Evolutionary conservation across 2,888 invertebrate species (phyloP).

Genomic region (Ennomos quercinarius): DNA sequence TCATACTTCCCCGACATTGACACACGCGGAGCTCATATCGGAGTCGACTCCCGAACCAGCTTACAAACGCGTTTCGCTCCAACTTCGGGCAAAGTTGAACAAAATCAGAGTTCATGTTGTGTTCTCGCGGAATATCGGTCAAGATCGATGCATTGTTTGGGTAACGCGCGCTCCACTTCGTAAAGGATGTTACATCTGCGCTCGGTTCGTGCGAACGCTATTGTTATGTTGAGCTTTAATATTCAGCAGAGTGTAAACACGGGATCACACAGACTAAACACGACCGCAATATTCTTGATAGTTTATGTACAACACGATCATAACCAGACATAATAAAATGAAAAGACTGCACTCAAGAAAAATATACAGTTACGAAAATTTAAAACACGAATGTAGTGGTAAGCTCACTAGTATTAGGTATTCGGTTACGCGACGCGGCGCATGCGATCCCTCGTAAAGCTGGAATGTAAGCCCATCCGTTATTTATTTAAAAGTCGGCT

Average conservation of each 20-base stretch:
- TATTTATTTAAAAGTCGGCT: conserved; percentile 38
- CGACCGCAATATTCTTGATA: conserved; percentile 7
- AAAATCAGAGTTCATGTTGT: conserved; percentile 7
- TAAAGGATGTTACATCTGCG: conserved; percentile 7
- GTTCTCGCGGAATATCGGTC: conserved; percentile 26
- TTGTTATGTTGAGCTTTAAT: conserved; percentile 14
- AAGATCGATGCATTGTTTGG: conserved; percentile 20
- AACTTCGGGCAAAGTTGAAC: conserved; percentile 7
- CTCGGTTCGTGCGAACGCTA: conserved; percentile 9
- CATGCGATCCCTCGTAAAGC: conserved; percentile 15
- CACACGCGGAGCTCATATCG: conserved; percentile 51
- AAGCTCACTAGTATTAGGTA: too few relatives aligned
- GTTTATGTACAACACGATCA: conserved; percentile 5
- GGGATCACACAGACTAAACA: conserved; percentile 7
- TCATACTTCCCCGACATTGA: conserved; percentile 50
- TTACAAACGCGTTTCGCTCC: conserved; percentile 22
- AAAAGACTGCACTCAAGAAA: neutral
- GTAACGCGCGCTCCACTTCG: conserved; percentile 18
- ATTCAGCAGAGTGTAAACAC: conserved; percentile 9
- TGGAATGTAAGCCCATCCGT: conserved; percentile 24
- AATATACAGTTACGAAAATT: neutral
- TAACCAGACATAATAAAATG: conserved; percentile 12
- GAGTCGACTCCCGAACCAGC: conserved; percentile 19
- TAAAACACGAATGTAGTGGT: neutral
- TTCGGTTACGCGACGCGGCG: neutral